A percentile compares a stretch with the other conserved stretches of the same genome.
These are phyloP conservation scores for Strix aluco DNA, from an alignment of 2,113 vertebrate species.

Conservation along the genomic window DNA sequence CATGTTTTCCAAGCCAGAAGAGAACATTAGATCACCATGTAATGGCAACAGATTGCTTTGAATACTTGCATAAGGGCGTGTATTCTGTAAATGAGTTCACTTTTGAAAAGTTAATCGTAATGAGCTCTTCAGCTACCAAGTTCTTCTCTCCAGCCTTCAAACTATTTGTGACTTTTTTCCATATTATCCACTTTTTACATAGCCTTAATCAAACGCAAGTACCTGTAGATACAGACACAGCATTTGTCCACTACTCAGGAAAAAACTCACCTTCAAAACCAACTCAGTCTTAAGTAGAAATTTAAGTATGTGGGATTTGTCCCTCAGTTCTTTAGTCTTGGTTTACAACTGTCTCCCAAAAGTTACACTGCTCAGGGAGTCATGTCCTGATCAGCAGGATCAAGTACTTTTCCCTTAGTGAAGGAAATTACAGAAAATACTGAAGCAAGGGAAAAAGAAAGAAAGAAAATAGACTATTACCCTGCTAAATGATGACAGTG, in stretches of 20 bases:
- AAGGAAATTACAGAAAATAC: background rate
- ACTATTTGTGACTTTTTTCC: background rate
- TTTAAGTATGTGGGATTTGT: background rate
- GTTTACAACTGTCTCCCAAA: background rate
- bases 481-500: slow-evolving; percentile 55
- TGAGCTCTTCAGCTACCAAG: background rate
- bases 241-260: background rate
- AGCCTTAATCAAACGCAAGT: background rate
- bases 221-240: background rate
- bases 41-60: background rate
- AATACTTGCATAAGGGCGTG: background rate
- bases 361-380: background rate
- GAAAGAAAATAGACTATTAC: slow-evolving; percentile 46
- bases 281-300: background rate
- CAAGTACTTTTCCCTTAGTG: background rate
- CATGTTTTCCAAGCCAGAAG: background rate
- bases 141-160: background rate
- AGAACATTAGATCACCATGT: background rate
- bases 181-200: background rate
- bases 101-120: background rate
- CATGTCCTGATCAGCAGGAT: background rate
- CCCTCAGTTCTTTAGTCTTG: background rate
- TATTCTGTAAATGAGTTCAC: background rate
- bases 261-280: background rate
- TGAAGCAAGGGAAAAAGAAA: slow-evolving; percentile 10